Conservation (phyloP, 35 echinoderm and acorn worm genomes). For the Apostichopus californicus region DNA sequence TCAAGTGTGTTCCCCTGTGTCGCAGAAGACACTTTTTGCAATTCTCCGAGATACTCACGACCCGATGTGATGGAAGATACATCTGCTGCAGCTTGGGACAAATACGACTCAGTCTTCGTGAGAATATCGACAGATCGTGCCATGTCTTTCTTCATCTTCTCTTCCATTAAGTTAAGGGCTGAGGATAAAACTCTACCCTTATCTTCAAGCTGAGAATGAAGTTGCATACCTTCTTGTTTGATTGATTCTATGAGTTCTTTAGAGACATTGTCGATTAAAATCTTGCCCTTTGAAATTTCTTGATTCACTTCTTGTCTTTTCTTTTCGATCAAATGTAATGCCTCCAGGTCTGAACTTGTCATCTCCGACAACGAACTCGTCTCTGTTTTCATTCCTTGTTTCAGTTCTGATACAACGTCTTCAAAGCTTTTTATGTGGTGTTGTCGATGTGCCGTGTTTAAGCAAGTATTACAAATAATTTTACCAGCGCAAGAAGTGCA, state of each 20-base stretch:
- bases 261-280: neutral
- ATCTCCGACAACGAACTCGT: neutral
- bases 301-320: constrained; percentile 20
- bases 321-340: neutral
- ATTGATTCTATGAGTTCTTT: constrained; percentile 20
- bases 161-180: neutral
- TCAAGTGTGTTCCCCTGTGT: neutral
- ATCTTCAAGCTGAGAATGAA: neutral
- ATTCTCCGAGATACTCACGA: neutral
- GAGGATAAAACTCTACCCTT: neutral
- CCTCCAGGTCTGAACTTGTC: neutral
- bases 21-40: neutral
- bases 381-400: neutral
- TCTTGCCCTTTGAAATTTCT: neutral
- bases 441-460: constrained; percentile 1
- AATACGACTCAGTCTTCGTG: neutral
- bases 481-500: constrained; percentile 2
- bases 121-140: neutral
- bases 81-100: neutral
- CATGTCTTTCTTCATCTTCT: neutral
- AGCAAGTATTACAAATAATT: constrained; percentile 30
- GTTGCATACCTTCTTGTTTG: neutral
- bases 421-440: constrained; percentile 5
- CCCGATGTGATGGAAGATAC: neutral
- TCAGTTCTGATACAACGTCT: neutral